Base-by-base conservation (phyloP, 2,888 invertebrate genomes). In the Hydraecia micacea region DNA sequence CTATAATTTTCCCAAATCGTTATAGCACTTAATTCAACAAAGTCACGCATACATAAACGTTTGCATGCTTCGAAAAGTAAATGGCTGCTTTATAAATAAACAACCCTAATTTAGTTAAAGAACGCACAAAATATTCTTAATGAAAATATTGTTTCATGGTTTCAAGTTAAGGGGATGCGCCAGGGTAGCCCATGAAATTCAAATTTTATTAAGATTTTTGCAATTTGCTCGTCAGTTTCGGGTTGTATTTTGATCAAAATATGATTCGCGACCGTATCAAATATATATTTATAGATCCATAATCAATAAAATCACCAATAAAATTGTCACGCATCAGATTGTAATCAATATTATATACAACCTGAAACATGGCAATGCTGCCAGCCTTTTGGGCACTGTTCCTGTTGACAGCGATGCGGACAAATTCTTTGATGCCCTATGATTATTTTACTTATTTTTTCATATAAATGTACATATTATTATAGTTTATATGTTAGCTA, bases 21-120 rank as follows among this genome's bases (percentile, higher is more conserved):
- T 84, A 83, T 39, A 25, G 52, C 32, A 73, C 52, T 46, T 86
- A 83, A 84, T 84, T 75, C 72, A 55, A 73, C 75, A 49, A 58
- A 86, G 86, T 83, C 84, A 84, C 84, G 84, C 86, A 86, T 60
- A 73, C 28, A 15, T 81, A 76, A 84, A 86, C 73, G 73, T 79
- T 86, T 65, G 83, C 84, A 83, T 86, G 86, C 39, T 49, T 86
- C 67, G 55, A 58, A 83, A 86, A 73, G 58, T 60, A 78, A 84
- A 65, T 73, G 66, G 63, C 39, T 67, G 75, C 28, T 73, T 84
- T 71, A 71, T 67, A 83, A 83, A 86, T 75, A 86, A 83, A 79
- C 74, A 83, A 86, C 79, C 66, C 32, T 73, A 71, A 75, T 83
- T 86, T 83, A 39, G 72, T 72, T 39, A 69, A 81, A 81, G 52